Percentiles rank a stretch among this genome's conserved stretches.
Evolutionary conservation across 2,888 invertebrate genomes (phyloP).

Genomic region (Priocnemis perturbator): DNA sequence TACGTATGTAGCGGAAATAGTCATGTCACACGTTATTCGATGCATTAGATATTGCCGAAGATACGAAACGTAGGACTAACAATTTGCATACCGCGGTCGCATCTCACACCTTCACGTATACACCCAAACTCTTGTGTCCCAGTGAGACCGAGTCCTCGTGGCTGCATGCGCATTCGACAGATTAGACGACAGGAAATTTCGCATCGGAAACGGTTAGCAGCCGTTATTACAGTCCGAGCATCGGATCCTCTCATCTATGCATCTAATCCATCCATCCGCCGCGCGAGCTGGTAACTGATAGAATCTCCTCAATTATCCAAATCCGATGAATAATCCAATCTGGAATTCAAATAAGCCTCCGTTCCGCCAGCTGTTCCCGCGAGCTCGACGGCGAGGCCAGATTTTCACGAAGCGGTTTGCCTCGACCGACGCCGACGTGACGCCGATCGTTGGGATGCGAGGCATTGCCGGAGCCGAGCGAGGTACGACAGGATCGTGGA

Average conservation of each 20-base stretch:
- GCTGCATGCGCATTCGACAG: too few relatives aligned
- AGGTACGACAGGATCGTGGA: neutral
- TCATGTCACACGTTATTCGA: too few relatives aligned
- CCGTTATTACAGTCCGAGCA: constrained; percentile 16
- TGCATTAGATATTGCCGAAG: too few relatives aligned
- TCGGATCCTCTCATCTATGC: constrained; percentile 36
- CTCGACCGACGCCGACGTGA: constrained; percentile 28
- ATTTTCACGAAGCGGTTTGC: constrained; percentile 5
- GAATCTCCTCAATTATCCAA: constrained; percentile 67
- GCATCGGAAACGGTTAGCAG: constrained; percentile 12
- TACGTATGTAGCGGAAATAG: too few relatives aligned
- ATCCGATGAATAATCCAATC: constrained; percentile 71
- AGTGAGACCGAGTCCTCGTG: too few relatives aligned
- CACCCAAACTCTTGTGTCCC: too few relatives aligned
- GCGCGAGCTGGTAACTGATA: constrained; percentile 59
- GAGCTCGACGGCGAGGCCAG: constrained; percentile 25
- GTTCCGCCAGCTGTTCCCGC: constrained; percentile 45
- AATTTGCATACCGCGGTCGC: too few relatives aligned
- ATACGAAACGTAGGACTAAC: too few relatives aligned
- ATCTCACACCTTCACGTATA: too few relatives aligned
- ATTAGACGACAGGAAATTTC: neutral
- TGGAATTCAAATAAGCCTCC: constrained; percentile 69
- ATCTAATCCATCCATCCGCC: constrained; percentile 27
- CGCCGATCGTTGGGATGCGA: constrained; percentile 28
- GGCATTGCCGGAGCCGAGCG: constrained; percentile 26